Base-by-base conservation (phyloP, 2,113 vertebrate genomes). In the Pagrus major region DNA sequence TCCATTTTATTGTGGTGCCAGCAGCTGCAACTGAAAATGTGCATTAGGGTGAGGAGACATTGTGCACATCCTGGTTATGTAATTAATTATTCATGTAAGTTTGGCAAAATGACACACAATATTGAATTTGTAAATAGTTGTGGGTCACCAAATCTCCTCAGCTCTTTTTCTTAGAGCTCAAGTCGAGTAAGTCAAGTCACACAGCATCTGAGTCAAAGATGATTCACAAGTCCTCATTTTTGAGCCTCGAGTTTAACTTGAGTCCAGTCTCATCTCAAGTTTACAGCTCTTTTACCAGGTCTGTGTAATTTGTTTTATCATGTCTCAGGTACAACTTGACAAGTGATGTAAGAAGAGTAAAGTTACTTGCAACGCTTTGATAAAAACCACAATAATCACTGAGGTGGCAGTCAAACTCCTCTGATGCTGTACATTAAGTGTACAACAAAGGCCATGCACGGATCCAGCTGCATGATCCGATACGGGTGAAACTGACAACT, bases 361-460 rank as follows among this genome's bases (percentile, higher is more conserved):
- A 82, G 29, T 73, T 42, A 49, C 55, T 44, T 52, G 55, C 42
- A 33, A 84, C 42, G 65, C 83, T 89, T 90, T 89, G 79, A 87
- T 86, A 77, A 71, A n/a, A 39, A 76, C 69, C 82, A 88, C 88
- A 86, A 89, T 75, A 88, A 75, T 84, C 72, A 63, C 55, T 41
- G 25, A 25, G 70, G 42, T 35, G 46, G 78, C 68, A 68, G 64
- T 60, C 56, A 60, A 70, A 73, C 66, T 64, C 35, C 49, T 46
- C 79, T 39, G 60, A 41, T 71, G 41, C 65, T 68, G 55, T 29
- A 21, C 67, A 47, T 81, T 55, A 78, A 70, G 60, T 59, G 55
- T 60, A 61, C 73, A 81, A 76, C 66, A 75, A 78, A 87, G 71
- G 66, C 66, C 55, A 21, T 23, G 37, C 49, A 76, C 11, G 0